Base-by-base conservation (phyloP, 1,140 invertebrate genomes). In the Temnothorax nylanderi region DNA sequence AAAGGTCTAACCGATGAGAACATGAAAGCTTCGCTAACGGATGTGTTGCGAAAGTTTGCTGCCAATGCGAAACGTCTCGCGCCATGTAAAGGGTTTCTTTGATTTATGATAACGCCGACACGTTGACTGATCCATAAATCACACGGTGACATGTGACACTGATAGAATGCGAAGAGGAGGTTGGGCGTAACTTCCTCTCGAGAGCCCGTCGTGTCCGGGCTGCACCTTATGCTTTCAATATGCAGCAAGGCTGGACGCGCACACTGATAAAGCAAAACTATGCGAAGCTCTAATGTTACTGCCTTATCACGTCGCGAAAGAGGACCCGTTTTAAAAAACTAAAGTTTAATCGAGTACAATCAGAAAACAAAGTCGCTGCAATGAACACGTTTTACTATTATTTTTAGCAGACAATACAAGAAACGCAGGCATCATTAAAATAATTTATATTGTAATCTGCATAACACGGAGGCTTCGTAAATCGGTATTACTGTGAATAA, bases 71-170 rank as follows among this genome's bases (percentile, higher is more conserved):
- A 1, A 26, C 26, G 26, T 26, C 26, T 26, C 26, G 26, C 26
- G 26, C 26, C 26, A 26, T 26, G 26, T 26, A 77, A 77, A 44
- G 18, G 37, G 16, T 77, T 77, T 77, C 56, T 77, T 77, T 77
- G 75, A 77, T 77, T 77, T 77, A 77, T 77, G 75, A 77, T 77
- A 64, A 64, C 56, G 18, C 21, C 26, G 75, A 77, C 75, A 64
- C 21, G 75, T 62, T 77, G 75, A 77, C 75, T 64, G 75, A 77
- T 77, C 51, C 37, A 77, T 77, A 77, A 77, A 77, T 77, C 75
- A 77, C 75, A 16, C 41, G 56, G 37, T 34, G 75, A 77, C 75
- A 64, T 18, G 26, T 77, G 75, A 77, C 75, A 64, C 75, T 77
- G 75, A 77, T 77, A 77, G 75, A 77, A 77, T 77, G 26, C 75